Evolutionary conservation across 2,113 vertebrate genomes (phyloP).

Genomic region (Camelus bactrianus): DNA sequence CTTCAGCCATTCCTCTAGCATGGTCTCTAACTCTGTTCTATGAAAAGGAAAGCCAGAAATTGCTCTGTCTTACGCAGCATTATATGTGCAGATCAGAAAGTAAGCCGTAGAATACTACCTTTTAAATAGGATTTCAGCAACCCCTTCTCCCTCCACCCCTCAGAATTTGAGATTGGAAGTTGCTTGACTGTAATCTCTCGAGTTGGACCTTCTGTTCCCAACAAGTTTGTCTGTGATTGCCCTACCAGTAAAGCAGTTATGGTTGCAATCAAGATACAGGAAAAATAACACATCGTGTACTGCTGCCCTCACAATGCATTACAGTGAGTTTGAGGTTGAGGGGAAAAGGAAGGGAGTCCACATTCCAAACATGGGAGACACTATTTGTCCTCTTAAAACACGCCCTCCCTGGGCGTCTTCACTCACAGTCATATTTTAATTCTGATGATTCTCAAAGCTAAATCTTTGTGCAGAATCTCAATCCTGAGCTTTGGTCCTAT

Average conservation of each 20-base stretch:
- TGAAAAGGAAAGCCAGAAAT: slow-evolving; percentile 30
- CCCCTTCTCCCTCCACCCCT: too few relatives aligned
- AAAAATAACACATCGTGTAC: fast-evolving
- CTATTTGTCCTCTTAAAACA: background rate
- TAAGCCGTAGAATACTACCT: background rate
- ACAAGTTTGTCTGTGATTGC: background rate
- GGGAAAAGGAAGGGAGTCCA: background rate
- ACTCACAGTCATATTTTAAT: background rate
- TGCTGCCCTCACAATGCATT: background rate
- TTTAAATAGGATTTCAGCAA: background rate
- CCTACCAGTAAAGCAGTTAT: background rate
- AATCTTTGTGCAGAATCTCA: background rate
- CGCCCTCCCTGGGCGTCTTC: background rate
- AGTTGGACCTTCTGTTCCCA: background rate
- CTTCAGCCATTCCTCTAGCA: background rate
- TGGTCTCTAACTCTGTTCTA: background rate
- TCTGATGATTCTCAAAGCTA: background rate
- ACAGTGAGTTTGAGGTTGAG: background rate
- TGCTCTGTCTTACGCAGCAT: background rate
- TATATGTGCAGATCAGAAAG: slow-evolving; percentile 5
- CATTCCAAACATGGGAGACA: background rate
- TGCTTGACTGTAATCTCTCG: background rate
- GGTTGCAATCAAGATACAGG: background rate
- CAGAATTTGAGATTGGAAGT: background rate
- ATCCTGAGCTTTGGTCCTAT: background rate